Evolutionary conservation across 2,797 vertebrate genomes (phyloP).

Genomic region (Pantherophis vulpinus): DNA sequence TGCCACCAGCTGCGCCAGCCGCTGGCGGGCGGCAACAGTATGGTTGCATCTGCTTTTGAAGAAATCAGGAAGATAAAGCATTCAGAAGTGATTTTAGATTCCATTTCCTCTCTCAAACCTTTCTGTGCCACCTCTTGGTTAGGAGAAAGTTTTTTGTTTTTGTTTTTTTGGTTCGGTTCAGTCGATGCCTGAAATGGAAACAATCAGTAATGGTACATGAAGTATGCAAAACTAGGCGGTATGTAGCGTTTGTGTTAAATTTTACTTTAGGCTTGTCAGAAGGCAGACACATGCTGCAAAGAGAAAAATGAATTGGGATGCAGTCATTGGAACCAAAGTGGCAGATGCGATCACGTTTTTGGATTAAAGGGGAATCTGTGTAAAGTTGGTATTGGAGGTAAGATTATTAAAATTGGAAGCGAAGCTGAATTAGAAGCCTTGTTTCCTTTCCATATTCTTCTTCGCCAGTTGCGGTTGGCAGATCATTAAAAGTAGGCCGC

Average conservation of each 20-base stretch:
- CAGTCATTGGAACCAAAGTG: slow-evolving; percentile 28
- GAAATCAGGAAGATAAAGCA: neutral
- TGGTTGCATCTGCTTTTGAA: neutral
- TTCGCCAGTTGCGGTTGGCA: neutral
- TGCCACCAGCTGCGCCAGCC: too few species aligned
- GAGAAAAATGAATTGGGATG: slow-evolving; percentile 23
- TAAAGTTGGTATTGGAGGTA: neutral
- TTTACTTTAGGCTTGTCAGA: slow-evolving; percentile 15
- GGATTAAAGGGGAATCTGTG: slow-evolving; percentile 1
- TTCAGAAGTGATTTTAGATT: neutral
- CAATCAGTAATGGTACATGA: neutral
- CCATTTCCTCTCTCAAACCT: neutral
- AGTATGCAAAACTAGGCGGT: neutral
- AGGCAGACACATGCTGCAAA: neutral
- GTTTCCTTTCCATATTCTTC: neutral
- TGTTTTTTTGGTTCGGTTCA: neutral
- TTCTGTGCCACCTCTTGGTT: neutral
- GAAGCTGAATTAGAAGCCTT: neutral
- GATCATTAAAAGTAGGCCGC: neutral
- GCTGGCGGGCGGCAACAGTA: too few species aligned
- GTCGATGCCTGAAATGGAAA: neutral
- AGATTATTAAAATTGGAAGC: slow-evolving; percentile 7
- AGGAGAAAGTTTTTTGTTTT: neutral
- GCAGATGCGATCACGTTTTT: slow-evolving; percentile 23
- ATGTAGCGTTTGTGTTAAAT: slow-evolving; percentile 5